phyloP scores from a whole-genome alignment of 2,113 vertebrate species.

The Heloderma charlesbogerti region DNA sequence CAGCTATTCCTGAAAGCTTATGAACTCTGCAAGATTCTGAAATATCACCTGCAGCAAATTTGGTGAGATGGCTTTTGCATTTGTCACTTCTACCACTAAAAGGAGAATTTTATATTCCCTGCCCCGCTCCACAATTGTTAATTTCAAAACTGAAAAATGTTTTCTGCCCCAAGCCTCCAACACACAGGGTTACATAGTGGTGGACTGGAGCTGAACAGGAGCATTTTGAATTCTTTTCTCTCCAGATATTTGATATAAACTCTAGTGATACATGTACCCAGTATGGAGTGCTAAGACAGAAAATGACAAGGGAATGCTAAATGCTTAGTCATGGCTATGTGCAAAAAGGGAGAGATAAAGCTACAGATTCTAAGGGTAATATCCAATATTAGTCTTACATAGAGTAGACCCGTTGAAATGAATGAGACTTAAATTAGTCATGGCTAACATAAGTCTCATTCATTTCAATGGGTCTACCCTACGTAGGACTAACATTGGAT shows the following conservation, averaged over 20 bases:
- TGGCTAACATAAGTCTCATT: too few species aligned
- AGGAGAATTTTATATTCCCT: not conserved
- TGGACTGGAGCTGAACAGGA: not conserved
- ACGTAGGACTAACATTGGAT: too few species aligned
- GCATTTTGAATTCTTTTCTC: not conserved
- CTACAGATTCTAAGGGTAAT: not conserved
- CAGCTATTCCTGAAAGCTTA: constrained; percentile 45
- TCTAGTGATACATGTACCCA: accelerated
- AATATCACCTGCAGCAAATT: not conserved
- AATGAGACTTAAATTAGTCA: too few species aligned
- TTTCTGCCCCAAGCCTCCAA: not conserved
- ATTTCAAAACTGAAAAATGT: constrained; percentile 25
- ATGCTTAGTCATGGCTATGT: not conserved
- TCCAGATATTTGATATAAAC: not conserved
- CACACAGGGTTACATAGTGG: not conserved
- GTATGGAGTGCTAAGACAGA: not conserved
- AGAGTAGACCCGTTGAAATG: too few species aligned
- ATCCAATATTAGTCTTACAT: too few species aligned
- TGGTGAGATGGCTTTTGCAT: constrained; percentile 15
- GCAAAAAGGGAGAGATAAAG: not conserved
- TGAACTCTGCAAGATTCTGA: constrained; percentile 5
- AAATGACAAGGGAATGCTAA: not conserved
- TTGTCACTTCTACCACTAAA: not conserved
- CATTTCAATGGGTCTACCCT: too few species aligned
- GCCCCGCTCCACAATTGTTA: not conserved